These are phyloP conservation scores for Prionailurus bengalensis DNA, from an alignment of 2,113 vertebrate species.

Conservation along the genomic window DNA sequence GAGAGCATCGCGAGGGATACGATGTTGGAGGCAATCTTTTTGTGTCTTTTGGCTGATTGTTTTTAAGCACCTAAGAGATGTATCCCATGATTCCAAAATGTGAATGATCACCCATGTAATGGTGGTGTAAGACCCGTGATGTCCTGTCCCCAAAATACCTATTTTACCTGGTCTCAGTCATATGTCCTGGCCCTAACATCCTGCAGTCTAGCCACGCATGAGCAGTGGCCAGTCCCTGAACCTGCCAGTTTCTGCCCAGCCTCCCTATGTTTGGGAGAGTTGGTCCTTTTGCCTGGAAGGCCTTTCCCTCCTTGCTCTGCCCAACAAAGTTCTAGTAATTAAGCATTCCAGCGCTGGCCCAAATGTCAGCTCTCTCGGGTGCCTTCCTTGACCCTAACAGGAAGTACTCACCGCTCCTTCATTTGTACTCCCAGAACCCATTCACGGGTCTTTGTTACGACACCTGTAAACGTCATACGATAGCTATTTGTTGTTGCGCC, in stretches of 20 bases:
- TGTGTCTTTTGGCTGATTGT: neutral
- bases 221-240: neutral
- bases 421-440: conserved; percentile 5
- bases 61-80: neutral
- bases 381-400: neutral
- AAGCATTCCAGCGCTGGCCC: neutral
- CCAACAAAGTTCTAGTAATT: neutral
- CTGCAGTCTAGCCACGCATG: neutral
- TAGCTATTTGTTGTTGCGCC: conserved; percentile 38
- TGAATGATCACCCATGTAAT: neutral
- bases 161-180: neutral
- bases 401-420: conserved; percentile 30
- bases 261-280: neutral
- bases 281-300: neutral
- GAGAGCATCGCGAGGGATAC: neutral
- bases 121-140: neutral
- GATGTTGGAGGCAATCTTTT: neutral
- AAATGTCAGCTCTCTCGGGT: neutral
- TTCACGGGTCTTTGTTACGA: neutral
- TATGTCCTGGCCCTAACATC: neutral
- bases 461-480: conserved; percentile 24
- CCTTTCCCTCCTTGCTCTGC: neutral
- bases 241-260: neutral
- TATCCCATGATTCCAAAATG: neutral
- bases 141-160: neutral